Evolutionary conservation across 2,888 invertebrate genomes (phyloP).

Genomic region (Clivina fossor): DNA sequence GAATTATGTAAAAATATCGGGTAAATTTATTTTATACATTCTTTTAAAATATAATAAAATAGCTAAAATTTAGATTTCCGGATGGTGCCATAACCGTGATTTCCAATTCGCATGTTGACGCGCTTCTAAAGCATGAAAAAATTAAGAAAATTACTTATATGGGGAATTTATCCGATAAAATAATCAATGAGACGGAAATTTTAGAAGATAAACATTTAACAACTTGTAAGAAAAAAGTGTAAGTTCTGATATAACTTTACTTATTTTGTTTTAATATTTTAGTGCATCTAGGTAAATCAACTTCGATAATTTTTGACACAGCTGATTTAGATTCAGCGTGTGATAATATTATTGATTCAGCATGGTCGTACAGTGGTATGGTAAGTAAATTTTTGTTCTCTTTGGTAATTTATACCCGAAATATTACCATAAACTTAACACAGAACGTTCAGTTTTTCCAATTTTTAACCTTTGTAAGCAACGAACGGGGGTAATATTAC

Average conservation of each 20-base stretch:
- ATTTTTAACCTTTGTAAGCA: too few relatives aligned
- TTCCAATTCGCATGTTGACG: slow-evolving; percentile 1
- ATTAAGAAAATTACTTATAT: slow-evolving; percentile 20
- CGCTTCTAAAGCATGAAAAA: slow-evolving; percentile 4
- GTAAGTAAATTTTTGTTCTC: too few relatives aligned
- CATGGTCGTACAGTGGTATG: slow-evolving; percentile 59
- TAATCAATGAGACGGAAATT: slow-evolving; percentile 4
- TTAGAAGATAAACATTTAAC: slow-evolving; percentile 2
- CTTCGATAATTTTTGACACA: slow-evolving; percentile 58
- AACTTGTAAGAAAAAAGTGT: slow-evolving; percentile 5
- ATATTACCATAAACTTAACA: too few relatives aligned
- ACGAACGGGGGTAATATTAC: too few relatives aligned
- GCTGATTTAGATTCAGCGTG: slow-evolving; percentile 61
- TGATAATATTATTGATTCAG: slow-evolving; percentile 55
- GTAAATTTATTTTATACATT: slow-evolving; percentile 41
- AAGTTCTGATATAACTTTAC: not conserved
- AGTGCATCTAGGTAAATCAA: slow-evolving; percentile 53
- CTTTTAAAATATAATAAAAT: slow-evolving; percentile 15
- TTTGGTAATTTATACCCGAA: too few relatives aligned
- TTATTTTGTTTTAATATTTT: slow-evolving; percentile 41
- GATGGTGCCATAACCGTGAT: slow-evolving; percentile 41
- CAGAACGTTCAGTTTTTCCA: too few relatives aligned
- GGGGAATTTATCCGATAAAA: slow-evolving; percentile 20
- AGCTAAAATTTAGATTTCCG: slow-evolving; percentile 41
- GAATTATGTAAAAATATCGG: slow-evolving; percentile 56